phyloP scores from a whole-genome alignment of 2,888 invertebrate species.

The Euclidia mi region DNA sequence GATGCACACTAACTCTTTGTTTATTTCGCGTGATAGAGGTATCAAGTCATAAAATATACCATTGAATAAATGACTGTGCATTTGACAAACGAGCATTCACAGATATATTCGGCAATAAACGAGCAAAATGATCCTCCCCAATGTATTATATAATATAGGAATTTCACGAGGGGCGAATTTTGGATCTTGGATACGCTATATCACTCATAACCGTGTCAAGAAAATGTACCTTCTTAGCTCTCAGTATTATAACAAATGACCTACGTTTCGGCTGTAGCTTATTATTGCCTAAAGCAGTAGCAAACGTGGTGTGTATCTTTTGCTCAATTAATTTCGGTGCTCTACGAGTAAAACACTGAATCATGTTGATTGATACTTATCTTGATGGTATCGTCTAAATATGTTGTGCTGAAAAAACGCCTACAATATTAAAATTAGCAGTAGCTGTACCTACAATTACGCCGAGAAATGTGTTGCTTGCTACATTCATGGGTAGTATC shows the following conservation, averaged over 20 bases:
- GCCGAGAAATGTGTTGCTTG: no score
- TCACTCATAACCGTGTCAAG: constrained; percentile 63
- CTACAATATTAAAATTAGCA: no score
- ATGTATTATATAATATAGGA: constrained; percentile 86
- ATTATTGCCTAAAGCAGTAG: no score
- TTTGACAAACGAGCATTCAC: constrained; percentile 89
- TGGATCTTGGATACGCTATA: constrained; percentile 75
- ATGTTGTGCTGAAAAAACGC: no score
- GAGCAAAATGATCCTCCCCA: constrained; percentile 86
- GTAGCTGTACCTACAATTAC: no score
- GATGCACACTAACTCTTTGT: constrained; percentile 59
- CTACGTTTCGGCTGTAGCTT: neutral
- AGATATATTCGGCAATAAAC: constrained; percentile 86
- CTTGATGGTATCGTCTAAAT: no score
- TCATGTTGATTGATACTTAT: no score
- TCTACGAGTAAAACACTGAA: no score
- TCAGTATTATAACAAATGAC: neutral
- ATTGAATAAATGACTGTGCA: constrained; percentile 88
- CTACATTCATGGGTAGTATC: no score
- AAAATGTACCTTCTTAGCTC: constrained; percentile 26
- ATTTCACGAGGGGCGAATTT: constrained; percentile 81
- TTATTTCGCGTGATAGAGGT: constrained; percentile 59
- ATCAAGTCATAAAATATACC: constrained; percentile 69
- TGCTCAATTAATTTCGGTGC: no score
- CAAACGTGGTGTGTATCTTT: no score